phyloP scores from a whole-genome alignment of 2,113 vertebrate species.

The Cephalopterus ornatus region DNA sequence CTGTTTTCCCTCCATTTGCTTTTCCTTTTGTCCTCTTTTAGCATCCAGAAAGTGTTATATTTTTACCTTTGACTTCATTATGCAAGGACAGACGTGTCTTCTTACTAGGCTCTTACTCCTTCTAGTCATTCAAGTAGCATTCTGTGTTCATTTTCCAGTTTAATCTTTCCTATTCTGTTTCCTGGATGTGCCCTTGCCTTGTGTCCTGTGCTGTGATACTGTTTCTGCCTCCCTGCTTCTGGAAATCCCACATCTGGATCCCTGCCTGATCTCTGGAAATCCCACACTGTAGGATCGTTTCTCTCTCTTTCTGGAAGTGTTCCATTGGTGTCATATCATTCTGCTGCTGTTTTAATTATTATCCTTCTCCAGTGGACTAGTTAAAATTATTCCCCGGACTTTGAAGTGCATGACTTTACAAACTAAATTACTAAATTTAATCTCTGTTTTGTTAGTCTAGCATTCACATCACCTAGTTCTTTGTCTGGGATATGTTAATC shows the following conservation, averaged over 20 bases:
- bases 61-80: not conserved
- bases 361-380: not conserved
- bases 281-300: not conserved
- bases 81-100: not conserved
- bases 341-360: not conserved
- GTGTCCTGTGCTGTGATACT: not conserved
- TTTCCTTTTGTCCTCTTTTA: not conserved
- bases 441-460: not conserved
- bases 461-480: not conserved
- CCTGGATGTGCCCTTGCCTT: not conserved
- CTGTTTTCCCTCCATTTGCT: not conserved
- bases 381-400: not conserved
- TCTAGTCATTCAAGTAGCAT: not conserved
- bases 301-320: not conserved
- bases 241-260: slow-evolving; percentile 8
- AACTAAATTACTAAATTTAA: not conserved
- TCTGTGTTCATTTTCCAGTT: not conserved
- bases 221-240: not conserved
- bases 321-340: not conserved
- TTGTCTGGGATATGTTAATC: not conserved
- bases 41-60: not conserved
- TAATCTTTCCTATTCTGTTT: not conserved
- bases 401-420: not conserved
- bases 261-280: slow-evolving; percentile 13
- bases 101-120: not conserved